phyloP scores from a whole-genome alignment of 1,140 invertebrate genomes.

The Argopecten irradians region DNA sequence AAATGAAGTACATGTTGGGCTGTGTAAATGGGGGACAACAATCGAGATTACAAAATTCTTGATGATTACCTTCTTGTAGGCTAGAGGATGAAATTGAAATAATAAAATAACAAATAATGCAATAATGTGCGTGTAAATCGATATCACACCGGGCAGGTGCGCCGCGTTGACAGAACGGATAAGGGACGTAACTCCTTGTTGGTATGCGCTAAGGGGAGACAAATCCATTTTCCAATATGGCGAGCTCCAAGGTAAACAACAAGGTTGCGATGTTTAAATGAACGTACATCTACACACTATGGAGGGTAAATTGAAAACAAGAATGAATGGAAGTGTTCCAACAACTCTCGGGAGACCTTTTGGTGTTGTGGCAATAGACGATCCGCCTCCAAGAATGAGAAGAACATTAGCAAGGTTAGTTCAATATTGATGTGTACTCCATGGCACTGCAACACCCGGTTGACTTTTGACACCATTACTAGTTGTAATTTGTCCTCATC shows the following conservation, averaged over 20 bases:
- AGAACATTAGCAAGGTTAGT: slow-evolving; percentile 27
- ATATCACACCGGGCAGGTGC: too few relatives aligned
- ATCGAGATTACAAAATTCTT: too few relatives aligned
- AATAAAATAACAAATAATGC: too few relatives aligned
- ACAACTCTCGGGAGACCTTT: slow-evolving; percentile 49
- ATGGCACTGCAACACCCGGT: not conserved
- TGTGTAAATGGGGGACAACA: too few relatives aligned
- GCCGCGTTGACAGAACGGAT: too few relatives aligned
- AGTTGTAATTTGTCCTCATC: too few relatives aligned
- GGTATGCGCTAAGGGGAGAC: not conserved
- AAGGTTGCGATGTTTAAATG: not conserved
- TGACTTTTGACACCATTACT: not conserved
- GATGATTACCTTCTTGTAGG: too few relatives aligned
- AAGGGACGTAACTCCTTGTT: not conserved
- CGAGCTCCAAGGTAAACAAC: slow-evolving; percentile 20
- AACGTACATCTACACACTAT: slow-evolving; percentile 27
- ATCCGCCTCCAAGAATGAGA: slow-evolving; percentile 43
- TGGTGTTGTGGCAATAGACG: slow-evolving; percentile 51
- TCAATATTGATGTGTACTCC: too few relatives aligned
- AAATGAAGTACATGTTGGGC: too few relatives aligned
- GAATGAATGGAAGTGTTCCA: slow-evolving; percentile 39
- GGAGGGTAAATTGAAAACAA: slow-evolving; percentile 52
- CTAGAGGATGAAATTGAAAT: too few relatives aligned
- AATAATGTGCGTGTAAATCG: too few relatives aligned
- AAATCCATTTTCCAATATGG: not conserved